phyloP scores from a whole-genome alignment of 2,113 vertebrate species.

The Herpailurus yagouaroundi region DNA sequence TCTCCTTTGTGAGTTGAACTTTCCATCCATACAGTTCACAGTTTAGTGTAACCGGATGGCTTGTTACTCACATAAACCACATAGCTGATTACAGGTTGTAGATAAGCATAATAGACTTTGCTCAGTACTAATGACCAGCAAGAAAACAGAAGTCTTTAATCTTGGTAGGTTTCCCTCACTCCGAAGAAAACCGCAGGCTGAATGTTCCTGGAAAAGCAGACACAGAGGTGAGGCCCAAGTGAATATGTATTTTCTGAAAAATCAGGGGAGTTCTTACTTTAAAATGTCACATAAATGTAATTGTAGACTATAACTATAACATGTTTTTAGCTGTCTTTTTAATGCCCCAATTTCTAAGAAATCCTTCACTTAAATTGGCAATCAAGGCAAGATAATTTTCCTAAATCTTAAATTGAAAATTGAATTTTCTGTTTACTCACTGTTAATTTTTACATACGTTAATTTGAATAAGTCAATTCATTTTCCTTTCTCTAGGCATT shows the following conservation, averaged over 20 bases:
- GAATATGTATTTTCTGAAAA: slow-evolving; percentile 27
- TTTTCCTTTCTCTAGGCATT: slow-evolving; percentile 69
- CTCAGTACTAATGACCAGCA: neutral
- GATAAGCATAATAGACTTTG: slow-evolving; percentile 71
- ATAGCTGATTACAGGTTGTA: neutral
- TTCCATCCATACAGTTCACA: neutral
- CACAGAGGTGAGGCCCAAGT: slow-evolving; percentile 42
- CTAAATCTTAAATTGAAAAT: slow-evolving; percentile 36
- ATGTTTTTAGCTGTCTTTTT: neutral
- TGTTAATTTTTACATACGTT: neutral
- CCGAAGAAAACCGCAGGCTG: neutral
- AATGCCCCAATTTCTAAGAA: neutral
- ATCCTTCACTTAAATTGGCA: neutral
- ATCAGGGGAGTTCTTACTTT: neutral
- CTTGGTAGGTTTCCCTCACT: neutral
- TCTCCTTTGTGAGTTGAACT: neutral
- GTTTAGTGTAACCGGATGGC: neutral
- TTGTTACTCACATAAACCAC: slow-evolving; percentile 9
- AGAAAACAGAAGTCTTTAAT: neutral
- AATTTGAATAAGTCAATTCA: neutral
- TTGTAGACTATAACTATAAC: neutral
- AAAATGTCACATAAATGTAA: neutral
- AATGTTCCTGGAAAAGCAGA: neutral
- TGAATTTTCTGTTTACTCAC: slow-evolving; percentile 13
- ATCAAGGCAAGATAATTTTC: neutral